These are phyloP conservation scores for Drosophila tanythrix DNA, from an alignment of 2,888 invertebrate species.

Conservation along the genomic window DNA sequence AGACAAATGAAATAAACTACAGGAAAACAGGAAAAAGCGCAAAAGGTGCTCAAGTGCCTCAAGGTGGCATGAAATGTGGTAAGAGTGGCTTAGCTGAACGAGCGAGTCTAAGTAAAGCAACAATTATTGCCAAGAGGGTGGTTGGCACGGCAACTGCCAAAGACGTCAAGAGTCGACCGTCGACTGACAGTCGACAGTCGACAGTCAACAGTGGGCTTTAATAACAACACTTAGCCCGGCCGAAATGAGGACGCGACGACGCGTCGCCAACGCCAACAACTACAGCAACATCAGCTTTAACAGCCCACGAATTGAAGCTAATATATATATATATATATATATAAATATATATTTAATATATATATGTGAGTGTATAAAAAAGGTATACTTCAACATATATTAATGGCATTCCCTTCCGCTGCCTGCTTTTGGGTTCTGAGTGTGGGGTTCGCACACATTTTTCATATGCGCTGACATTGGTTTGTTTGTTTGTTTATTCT, in stretches of 20 bases:
- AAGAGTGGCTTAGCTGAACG: conserved; percentile 20
- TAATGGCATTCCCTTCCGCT: conserved; percentile 41
- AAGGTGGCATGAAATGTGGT: neutral
- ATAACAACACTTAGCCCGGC: conserved; percentile 63
- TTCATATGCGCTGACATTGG: conserved; percentile 55
- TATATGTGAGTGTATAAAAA: conserved; percentile 13
- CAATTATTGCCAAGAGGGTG: conserved; percentile 74
- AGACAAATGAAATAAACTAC: conserved; percentile 78
- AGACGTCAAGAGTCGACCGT: conserved; percentile 45
- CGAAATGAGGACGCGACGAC: conserved; percentile 34
- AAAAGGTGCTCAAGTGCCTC: conserved; percentile 68
- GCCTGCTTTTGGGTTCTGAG: conserved; percentile 13
- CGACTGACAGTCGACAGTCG: conserved; percentile 40
- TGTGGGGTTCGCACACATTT: conserved; percentile 28
- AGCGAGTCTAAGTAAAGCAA: conserved; percentile 73
- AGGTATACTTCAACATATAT: conserved; percentile 39
- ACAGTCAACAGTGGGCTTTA: conserved; percentile 59
- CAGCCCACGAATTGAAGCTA: conserved; percentile 67
- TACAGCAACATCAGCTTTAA: conserved; percentile 47
- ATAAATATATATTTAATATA: conserved; percentile 9
- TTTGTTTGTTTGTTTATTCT: conserved; percentile 55
- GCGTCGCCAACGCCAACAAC: conserved; percentile 14
- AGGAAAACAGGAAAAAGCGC: conserved; percentile 49
- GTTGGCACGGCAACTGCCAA: conserved; percentile 29
- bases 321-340: conserved; percentile 63